Base-by-base conservation (phyloP, 2,888 invertebrate genomes). In the Cryptus armator region DNA sequence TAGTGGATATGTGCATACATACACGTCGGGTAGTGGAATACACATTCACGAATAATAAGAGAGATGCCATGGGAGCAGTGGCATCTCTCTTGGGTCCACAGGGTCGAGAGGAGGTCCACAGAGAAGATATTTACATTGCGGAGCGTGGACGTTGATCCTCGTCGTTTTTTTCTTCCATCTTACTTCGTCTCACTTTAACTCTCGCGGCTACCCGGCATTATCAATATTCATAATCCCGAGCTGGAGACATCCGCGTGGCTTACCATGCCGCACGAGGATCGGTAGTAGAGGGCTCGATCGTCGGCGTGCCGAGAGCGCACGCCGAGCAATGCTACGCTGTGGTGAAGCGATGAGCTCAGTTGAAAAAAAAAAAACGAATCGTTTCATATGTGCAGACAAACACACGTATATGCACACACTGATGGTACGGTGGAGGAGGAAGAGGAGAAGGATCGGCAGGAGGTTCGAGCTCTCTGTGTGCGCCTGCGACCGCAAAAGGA, bases 161-260 rank as follows among this genome's bases (percentile, higher is more conserved):
- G 51, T 56, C 24, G 53, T 75, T 76, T 59, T 37, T 46, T 43
- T 3, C n/a, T 43, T 24, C 2, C 51, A 19, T 56, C 46, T 48
- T 59, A 10, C 44, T 44, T 82, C 82, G 84, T 83, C 59, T 62
- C 59, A 46, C 44, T 68, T 70, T 77, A 43, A 72, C 29, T 78
- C 78, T 3, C 68, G 19, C 29, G 68, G 51, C 59, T 16, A 62
- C 82, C 62, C 77, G 86, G 80, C 81, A 89, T 90, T 90, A 91
- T 91, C 90, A 89, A 91, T 91, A 91, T 90, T 91, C 90, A 91
- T 90, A 91, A 91, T 91, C 89, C 91, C 84, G 87, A 89, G 88
- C 88, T 89, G 87, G 87, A 88, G 89, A 91, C 89, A 88, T 89
- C 89, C 88, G 85, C 84, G 86, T 87, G 70, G 66, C 51, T 53